Evolutionary conservation across 1,140 invertebrate species (phyloP), one percentile per base, ranked within the genome.

Genomic region (Zaprionus tsacasi): DNA sequence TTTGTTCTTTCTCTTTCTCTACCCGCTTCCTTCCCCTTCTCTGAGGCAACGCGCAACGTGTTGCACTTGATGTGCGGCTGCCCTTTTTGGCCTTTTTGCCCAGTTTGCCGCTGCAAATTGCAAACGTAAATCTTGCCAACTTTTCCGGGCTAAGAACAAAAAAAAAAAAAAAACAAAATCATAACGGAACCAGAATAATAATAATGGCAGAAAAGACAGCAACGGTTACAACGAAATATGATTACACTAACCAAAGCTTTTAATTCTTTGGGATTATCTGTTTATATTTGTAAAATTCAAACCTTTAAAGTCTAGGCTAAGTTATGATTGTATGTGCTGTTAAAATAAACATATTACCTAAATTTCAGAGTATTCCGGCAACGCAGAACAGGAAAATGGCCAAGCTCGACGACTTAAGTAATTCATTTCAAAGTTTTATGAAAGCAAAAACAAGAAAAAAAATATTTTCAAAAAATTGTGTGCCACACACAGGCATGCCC

Each of bases 351-450:
- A 50, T 12, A 21, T 56, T 8, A 17, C 10, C 11, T 21, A 15
- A 57, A 33, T 35, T 33, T 57, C 0, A 67, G 15, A 13, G 25
- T 56, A 57, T 45, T 54, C 12, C 17, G 15, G 13, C 12, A 13
- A 56, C 12, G 17, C 2, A 3, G 8, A 8, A 52, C 3, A 59
- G 52, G n/a, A 10, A 54, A 66, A 55, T 27, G 25, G 2, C n/a
- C 63, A 70, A 70, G n/a, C 35, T 55, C 70, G 45, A 64, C 76
- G 43, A 67, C 73, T 76, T 67, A 67, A 77, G 83, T 78, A 88
- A 88, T 88, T 83, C 70, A 74, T 87, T 87, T 88, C 59, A 78
- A 87, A 83, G 73, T 88, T 79, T 79, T 74, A 59, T 63, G 27
- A 80, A 70, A 68, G 55, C 73, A 45, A 80, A 68, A 61, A 63